Evolutionary conservation across 2,888 invertebrate genomes (phyloP), one percentile per base, ranked within the genome.

Genomic region (Teleiodes luculella): DNA sequence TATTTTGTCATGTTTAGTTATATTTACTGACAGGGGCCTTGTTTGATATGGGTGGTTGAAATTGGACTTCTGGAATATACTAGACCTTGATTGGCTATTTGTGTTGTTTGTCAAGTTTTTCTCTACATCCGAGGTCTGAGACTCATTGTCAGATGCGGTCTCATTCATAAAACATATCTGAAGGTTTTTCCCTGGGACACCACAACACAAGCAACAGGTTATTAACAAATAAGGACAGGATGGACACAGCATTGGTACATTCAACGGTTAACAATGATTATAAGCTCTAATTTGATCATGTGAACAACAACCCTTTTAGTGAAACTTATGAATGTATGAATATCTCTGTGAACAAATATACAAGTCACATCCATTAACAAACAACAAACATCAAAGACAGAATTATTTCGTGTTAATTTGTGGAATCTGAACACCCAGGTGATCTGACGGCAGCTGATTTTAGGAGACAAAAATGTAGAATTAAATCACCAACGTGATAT

Each of bases 151-250:
- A 51, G 95, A 95, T 57, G 94, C 94, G 54, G 95, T 95, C 81
- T 98, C 97, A 81, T 97, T 97, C 95, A 97, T 96, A 86, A 97
- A 97, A 91, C 97, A 97, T 72, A 98, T 97, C 91, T 97, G 97
- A 51, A 97, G 93, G 89, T 97, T 97, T 94, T 95, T 97, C 66
- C 96, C 95, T 95, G 81, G n/a, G 24, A 72, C 69, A 76, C 64
- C 68, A 78, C 69, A 78, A 60, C 56, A 65, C 60, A 65, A 60
- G 13, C 55, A 63, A 47, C 54, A 59, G 60, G 61, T 70, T 64
- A 66, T 63, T 62, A 51, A 61, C 62, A 67, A 53, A 57, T 55
- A 58, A 47, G 13, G 14, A 5, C n/a, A 18, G 30, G 6, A 24
- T 24, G n/a, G n/a, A n/a, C n/a, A n/a, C n/a, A n/a, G n/a, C n/a